A percentile compares a stretch with the other conserved stretches of the same genome.
These are phyloP conservation scores for Halisarca cf. caerulea DNA, from an alignment of 37 sponge, comb jelly and placozoan genomes.

Conservation along the genomic window DNA sequence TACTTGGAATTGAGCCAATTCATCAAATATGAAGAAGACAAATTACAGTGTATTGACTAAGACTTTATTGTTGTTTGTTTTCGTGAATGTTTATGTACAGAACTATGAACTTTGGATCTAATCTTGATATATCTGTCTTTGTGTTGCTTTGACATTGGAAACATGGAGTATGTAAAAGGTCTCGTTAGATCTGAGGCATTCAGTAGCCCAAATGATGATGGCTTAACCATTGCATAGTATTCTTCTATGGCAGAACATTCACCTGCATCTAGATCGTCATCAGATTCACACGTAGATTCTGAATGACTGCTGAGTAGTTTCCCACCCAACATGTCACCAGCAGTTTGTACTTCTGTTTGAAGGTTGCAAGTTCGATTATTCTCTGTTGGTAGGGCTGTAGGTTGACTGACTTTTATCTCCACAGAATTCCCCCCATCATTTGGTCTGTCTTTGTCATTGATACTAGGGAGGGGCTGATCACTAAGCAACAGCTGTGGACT, in stretches of 20 bases:
- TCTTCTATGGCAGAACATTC: not conserved
- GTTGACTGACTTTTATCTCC: too few species aligned
- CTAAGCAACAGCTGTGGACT: too few species aligned
- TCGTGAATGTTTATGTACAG: not conserved
- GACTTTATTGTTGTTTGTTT: not conserved
- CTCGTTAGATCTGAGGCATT: not conserved
- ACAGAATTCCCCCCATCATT: too few species aligned
- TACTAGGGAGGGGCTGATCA: too few species aligned
- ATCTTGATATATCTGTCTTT: not conserved
- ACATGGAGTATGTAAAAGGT: slow-evolving; percentile 20
- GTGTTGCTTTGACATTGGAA: slow-evolving; percentile 23
- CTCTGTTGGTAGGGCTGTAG: not conserved
- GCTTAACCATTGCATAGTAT: not conserved
- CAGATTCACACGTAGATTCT: too few species aligned
- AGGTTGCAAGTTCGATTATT: too few species aligned
- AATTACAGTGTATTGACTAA: not conserved
- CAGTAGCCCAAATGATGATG: not conserved
- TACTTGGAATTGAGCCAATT: slow-evolving; percentile 62
- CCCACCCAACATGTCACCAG: too few species aligned
- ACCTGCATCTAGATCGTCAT: too few species aligned
- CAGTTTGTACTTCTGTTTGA: too few species aligned
- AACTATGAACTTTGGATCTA: not conserved
- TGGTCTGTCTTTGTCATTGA: too few species aligned
- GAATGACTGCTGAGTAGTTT: too few species aligned
- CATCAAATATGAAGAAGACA: slow-evolving; percentile 41